Percentiles rank a stretch among this genome's conserved stretches.
Conservation (phyloP, 1,140 invertebrate genomes). For the Linepithema humile region DNA sequence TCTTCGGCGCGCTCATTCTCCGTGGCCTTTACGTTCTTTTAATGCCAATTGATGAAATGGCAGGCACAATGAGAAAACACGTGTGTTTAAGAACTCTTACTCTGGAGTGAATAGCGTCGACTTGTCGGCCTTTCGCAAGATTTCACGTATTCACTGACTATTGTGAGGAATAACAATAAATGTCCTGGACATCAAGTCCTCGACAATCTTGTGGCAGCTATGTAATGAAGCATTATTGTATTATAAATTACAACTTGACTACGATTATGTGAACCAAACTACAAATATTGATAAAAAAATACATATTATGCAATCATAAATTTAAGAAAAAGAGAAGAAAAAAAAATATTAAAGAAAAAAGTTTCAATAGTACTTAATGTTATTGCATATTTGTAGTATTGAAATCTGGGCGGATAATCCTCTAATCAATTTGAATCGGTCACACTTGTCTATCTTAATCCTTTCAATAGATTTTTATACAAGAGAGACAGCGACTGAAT, state of each 20-base stretch:
- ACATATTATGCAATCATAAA: too few relatives aligned
- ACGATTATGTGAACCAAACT: neutral
- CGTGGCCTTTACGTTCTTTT: constrained; percentile 50
- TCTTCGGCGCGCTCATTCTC: neutral
- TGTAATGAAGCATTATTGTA: neutral
- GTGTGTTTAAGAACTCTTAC: constrained; percentile 19
- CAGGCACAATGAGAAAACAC: constrained; percentile 9
- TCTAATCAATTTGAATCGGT: too few relatives aligned
- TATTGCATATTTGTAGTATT: too few relatives aligned
- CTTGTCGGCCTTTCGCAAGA: constrained; percentile 34
- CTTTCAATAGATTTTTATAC: neutral
- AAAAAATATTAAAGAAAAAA: neutral
- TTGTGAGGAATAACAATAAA: constrained; percentile 30
- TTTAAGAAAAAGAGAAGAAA: too few relatives aligned
- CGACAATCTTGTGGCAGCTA: neutral
- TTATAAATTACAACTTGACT: neutral
- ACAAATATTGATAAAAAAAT: too few relatives aligned
- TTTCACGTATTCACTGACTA: constrained; percentile 1
- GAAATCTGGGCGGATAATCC: too few relatives aligned
- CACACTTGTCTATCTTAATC: too few relatives aligned
- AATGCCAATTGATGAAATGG: constrained; percentile 58
- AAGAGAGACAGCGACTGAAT: neutral
- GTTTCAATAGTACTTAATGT: too few relatives aligned
- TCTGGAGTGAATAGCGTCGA: neutral
- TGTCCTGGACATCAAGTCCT: neutral